Conservation (phyloP, 2,797 vertebrate genomes). For the Hapalemur alaotrensis region DNA sequence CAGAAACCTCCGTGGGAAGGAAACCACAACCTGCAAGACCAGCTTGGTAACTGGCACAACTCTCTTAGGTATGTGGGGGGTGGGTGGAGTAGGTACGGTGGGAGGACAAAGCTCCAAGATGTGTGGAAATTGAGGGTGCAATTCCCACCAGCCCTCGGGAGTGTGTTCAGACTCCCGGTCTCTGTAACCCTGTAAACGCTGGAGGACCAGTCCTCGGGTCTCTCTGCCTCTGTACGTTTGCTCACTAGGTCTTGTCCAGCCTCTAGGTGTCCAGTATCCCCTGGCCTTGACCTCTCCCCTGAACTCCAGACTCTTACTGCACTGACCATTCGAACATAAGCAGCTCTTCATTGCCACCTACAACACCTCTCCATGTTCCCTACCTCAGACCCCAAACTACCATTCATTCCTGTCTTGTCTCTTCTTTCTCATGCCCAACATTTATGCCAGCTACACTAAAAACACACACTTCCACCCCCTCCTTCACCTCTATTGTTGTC, state of each 20-base stretch:
- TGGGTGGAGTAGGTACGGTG: too few species aligned
- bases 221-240: not conserved
- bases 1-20: not conserved
- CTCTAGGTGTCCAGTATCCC: not conserved
- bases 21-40: not conserved
- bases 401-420: not conserved
- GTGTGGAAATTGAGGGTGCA: not conserved
- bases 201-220: not conserved
- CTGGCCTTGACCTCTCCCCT: not conserved
- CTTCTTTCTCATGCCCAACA: not conserved
- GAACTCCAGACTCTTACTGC: not conserved
- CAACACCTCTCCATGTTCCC: not conserved
- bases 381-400: not conserved
- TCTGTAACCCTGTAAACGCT: not conserved
- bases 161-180: not conserved
- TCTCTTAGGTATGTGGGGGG: not conserved
- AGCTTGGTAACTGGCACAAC: not conserved
- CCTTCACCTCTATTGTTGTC: not conserved
- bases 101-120: not conserved
- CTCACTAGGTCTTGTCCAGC: too few species aligned
- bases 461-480: not conserved
- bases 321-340: not conserved
- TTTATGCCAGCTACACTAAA: not conserved
- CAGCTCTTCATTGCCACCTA: accelerated
- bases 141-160: accelerated